phyloP scores from a whole-genome alignment of 1,140 invertebrate species.

The Pogonomyrmex californicus region DNA sequence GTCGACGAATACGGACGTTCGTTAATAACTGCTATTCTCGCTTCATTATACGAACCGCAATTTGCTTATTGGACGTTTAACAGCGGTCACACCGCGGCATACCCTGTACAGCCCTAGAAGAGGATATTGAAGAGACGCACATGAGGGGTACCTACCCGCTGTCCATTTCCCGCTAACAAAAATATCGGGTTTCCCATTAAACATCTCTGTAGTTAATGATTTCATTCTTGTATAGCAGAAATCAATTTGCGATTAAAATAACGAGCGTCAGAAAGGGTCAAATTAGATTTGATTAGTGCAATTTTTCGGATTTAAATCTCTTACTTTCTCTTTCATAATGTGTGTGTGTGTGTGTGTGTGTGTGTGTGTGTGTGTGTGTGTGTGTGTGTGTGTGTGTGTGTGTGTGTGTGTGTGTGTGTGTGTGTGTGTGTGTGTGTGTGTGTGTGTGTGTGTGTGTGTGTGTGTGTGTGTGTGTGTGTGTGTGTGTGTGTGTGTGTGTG shows the following conservation, averaged over 20 bases:
- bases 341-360: not conserved
- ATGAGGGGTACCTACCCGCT: not conserved
- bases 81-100: slow-evolving; percentile 15
- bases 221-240: not conserved
- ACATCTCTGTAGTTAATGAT: slow-evolving; percentile 31
- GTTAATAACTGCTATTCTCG: slow-evolving; percentile 66
- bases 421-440: too few species aligned
- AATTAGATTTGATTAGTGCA: not conserved
- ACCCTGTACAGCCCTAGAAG: slow-evolving; percentile 25
- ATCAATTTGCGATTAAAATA: slow-evolving; percentile 26
- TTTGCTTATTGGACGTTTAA: slow-evolving; percentile 53
- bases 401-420: too few species aligned
- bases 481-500: too few species aligned
- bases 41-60: slow-evolving; percentile 65
- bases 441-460: too few species aligned
- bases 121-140: slow-evolving; percentile 37
- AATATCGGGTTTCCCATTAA: slow-evolving; percentile 55
- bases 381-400: too few species aligned
- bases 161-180: slow-evolving; percentile 31
- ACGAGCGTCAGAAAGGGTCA: not conserved
- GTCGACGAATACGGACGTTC: slow-evolving; percentile 47
- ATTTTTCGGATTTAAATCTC: not conserved
- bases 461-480: not conserved
- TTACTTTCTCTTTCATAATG: not conserved
- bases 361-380: too few species aligned